These are phyloP conservation scores for Balaeniceps rex DNA, from an alignment of 2,113 vertebrate genomes.

Conservation along the genomic window DNA sequence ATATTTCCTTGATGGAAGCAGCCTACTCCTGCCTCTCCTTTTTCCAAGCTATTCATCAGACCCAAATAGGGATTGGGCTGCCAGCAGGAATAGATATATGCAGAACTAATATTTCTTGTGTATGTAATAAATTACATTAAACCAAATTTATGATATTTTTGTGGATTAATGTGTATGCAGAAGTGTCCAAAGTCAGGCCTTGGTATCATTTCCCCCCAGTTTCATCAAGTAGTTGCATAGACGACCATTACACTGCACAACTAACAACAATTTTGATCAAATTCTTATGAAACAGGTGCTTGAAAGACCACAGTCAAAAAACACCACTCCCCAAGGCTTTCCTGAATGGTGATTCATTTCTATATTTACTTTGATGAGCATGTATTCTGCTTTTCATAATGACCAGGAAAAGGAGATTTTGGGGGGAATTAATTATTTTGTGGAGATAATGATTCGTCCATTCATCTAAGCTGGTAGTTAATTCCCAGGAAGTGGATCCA, in stretches of 20 bases:
- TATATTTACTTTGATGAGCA: neutral
- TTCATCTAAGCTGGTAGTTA: neutral
- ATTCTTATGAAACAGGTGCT: neutral
- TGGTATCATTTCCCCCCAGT: neutral
- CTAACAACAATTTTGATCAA: neutral
- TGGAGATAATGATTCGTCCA: neutral
- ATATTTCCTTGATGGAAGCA: neutral
- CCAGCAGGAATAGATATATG: neutral
- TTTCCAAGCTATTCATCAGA: neutral
- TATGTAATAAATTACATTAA: neutral
- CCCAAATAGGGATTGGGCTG: neutral
- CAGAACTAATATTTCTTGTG: neutral
- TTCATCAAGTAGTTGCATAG: neutral
- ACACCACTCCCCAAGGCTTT: neutral
- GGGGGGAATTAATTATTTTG: neutral
- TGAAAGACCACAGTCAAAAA: neutral
- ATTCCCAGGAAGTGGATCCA: slow-evolving; percentile 45
- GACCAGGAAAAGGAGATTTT: neutral
- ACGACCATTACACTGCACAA: neutral
- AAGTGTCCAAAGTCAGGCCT: neutral
- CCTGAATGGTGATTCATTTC: neutral
- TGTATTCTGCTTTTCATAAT: neutral
- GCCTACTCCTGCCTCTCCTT: neutral
- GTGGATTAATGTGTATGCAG: neutral
- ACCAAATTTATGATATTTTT: neutral